Conservation (phyloP, 2,888 invertebrate genomes). For the Metalampra italica region DNA sequence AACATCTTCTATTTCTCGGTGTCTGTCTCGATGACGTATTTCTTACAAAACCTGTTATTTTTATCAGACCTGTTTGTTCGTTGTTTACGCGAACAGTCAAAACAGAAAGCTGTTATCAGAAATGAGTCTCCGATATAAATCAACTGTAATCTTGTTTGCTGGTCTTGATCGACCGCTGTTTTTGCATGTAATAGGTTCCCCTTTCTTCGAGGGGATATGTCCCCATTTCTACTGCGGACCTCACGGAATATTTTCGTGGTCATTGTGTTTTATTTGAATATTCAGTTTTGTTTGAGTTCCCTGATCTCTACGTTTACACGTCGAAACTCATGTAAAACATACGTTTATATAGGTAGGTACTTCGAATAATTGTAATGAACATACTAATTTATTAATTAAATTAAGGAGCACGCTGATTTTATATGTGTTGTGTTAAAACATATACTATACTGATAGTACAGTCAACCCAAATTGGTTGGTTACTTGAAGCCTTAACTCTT, state of each 20-base stretch:
- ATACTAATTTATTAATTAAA: too few relatives aligned
- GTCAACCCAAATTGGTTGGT: too few relatives aligned
- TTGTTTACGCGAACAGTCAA: conserved; percentile 49
- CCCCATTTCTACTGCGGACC: background rate
- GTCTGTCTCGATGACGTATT: background rate
- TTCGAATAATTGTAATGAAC: too few relatives aligned
- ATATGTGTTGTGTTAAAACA: too few relatives aligned
- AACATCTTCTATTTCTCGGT: background rate
- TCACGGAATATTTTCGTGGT: background rate
- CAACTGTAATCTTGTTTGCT: conserved; percentile 57
- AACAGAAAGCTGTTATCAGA: conserved; percentile 57
- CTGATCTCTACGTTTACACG: too few relatives aligned
- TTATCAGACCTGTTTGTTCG: conserved; percentile 10
- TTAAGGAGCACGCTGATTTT: too few relatives aligned
- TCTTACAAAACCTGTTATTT: conserved; percentile 1
- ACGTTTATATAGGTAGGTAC: too few relatives aligned
- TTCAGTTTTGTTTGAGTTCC: too few relatives aligned
- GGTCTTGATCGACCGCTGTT: conserved; percentile 8
- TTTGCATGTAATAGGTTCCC: conserved; percentile 6
- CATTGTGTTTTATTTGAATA: background rate
- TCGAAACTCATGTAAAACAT: too few relatives aligned
- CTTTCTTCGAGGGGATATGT: background rate
- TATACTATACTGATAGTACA: too few relatives aligned
- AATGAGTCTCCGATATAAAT: conserved; percentile 56
- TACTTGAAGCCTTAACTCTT: too few relatives aligned